These are phyloP conservation scores for Ctenopoma multispine DNA, from an alignment of 2,797 vertebrate species.

Conservation along the genomic window DNA sequence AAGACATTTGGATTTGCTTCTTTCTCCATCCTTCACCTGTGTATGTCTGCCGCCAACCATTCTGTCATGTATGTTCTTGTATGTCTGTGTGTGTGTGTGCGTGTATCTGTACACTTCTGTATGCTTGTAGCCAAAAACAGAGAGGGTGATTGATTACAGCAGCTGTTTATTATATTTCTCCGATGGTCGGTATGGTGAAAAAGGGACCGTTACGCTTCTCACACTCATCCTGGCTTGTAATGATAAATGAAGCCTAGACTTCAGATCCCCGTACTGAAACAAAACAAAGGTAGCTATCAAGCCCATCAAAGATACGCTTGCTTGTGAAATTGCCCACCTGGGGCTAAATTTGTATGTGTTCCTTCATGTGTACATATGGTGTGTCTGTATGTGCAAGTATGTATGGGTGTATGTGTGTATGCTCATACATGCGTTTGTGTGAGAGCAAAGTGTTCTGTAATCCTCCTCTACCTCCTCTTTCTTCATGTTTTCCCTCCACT, in stretches of 20 bases:
- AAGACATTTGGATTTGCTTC: constrained; percentile 81
- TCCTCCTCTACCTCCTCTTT: constrained; percentile 73
- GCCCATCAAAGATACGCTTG: constrained; percentile 89
- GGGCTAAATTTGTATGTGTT: constrained; percentile 74
- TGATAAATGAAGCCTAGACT: constrained; percentile 71
- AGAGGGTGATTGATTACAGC: constrained; percentile 69
- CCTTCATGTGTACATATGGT: constrained; percentile 68
- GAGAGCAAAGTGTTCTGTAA: constrained; percentile 78
- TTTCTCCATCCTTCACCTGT: constrained; percentile 75
- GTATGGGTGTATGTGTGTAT: constrained; percentile 54
- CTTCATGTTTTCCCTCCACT: constrained; percentile 57
- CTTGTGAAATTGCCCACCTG: constrained; percentile 92
- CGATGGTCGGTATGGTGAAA: constrained; percentile 53
- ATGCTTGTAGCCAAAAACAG: constrained; percentile 65
- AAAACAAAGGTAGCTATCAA: constrained; percentile 92
- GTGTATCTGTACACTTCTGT: constrained; percentile 62
- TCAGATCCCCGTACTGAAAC: constrained; percentile 83
- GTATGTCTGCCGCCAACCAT: constrained; percentile 79
- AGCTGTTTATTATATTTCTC: constrained; percentile 66
- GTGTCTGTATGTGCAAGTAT: constrained; percentile 78
- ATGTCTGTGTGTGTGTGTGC: constrained; percentile 58
- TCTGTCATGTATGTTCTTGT: constrained; percentile 72
- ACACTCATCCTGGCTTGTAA: constrained; percentile 68
- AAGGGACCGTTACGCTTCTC: constrained; percentile 67
- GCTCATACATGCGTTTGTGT: constrained; percentile 72